Conservation (phyloP, 2,888 invertebrate genomes). For the Pycnomerus fuliginosus region DNA sequence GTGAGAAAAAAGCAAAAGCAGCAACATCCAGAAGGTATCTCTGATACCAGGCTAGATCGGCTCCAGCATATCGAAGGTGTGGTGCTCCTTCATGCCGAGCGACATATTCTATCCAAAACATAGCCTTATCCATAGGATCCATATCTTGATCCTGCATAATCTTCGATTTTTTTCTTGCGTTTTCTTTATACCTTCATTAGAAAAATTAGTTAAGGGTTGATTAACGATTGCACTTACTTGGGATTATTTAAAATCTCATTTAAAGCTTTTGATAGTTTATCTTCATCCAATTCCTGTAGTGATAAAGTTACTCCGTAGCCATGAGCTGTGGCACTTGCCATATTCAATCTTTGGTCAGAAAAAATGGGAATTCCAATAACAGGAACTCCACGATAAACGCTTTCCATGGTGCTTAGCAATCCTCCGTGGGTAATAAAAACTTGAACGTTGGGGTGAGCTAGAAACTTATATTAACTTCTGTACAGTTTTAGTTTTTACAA, state of each 20-base stretch:
- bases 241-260: slow-evolving; percentile 38
- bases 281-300: slow-evolving; percentile 45
- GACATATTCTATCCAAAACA: slow-evolving; percentile 37
- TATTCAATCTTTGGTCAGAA: slow-evolving; percentile 37
- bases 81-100: slow-evolving; percentile 35
- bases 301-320: slow-evolving; percentile 51
- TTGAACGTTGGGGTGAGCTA: slow-evolving; percentile 34
- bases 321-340: slow-evolving; percentile 48
- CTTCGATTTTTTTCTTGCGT: slow-evolving; percentile 25
- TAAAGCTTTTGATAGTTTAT: slow-evolving; percentile 38
- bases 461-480: background rate
- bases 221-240: slow-evolving; percentile 32
- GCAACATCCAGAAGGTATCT: slow-evolving; percentile 7
- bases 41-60: slow-evolving; percentile 34
- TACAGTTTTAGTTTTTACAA: slow-evolving; percentile 30
- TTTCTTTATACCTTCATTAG: slow-evolving; percentile 29
- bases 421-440: slow-evolving; percentile 35
- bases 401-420: slow-evolving; percentile 32
- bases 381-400: slow-evolving; percentile 31
- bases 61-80: slow-evolving; percentile 34
- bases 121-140: slow-evolving; percentile 31
- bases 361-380: slow-evolving; percentile 31
- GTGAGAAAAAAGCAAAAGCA: slow-evolving; percentile 3
- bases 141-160: slow-evolving; percentile 32
- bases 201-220: background rate